Percentiles rank a stretch among this genome's conserved stretches.
These are phyloP conservation scores for Melanotaenia trifasciata DNA, from an alignment of 2,797 vertebrate species.

Conservation along the genomic window DNA sequence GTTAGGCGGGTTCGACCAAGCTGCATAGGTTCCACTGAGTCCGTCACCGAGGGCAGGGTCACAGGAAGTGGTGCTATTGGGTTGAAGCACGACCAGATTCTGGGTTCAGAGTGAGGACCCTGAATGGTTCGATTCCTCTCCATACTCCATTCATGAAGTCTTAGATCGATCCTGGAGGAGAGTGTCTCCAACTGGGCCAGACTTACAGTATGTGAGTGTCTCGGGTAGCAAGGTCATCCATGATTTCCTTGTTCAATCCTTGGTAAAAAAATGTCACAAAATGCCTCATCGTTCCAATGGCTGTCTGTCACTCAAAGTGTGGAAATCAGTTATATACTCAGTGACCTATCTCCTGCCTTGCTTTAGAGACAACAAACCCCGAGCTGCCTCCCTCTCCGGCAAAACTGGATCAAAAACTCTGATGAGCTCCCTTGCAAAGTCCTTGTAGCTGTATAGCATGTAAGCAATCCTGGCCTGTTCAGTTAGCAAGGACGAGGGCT, in stretches of 20 bases:
- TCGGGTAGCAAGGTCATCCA: no score
- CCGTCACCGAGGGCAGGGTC: no score
- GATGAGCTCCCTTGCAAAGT: background rate
- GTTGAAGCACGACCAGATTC: no score
- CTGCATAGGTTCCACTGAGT: no score
- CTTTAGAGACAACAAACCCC: background rate
- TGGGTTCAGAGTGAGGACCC: no score
- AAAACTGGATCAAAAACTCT: background rate
- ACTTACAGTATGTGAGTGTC: background rate
- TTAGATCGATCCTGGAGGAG: background rate
- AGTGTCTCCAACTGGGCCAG: background rate
- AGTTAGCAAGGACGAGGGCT: background rate
- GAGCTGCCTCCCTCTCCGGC: background rate
- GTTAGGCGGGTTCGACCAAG: background rate
- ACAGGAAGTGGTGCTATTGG: no score
- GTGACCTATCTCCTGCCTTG: background rate
- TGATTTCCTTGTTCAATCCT: background rate
- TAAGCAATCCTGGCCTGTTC: background rate
- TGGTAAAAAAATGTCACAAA: background rate
- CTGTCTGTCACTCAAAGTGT: background rate
- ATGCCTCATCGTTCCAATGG: background rate
- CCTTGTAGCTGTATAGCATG: background rate
- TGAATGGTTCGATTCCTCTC: no score
- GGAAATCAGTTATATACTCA: background rate
- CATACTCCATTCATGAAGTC: no score